Evolutionary conservation across 2,888 invertebrate genomes (phyloP).

Genomic region (Synergus gifuensis): DNA sequence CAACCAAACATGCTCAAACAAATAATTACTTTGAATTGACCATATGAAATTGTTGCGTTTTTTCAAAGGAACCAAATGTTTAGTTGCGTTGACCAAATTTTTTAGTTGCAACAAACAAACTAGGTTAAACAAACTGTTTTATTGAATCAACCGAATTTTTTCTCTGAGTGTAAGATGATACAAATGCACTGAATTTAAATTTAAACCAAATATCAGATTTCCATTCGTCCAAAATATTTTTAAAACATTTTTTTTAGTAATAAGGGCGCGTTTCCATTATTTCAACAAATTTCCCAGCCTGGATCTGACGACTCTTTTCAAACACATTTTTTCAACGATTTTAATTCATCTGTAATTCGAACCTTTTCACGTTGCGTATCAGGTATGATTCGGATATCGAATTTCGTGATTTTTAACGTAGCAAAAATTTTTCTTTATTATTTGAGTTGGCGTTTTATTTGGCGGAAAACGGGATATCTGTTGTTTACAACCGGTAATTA

Average conservation of each 20-base stretch:
- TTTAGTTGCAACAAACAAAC: no score
- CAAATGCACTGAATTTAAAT: no score
- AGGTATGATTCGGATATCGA: not conserved
- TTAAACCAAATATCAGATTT: no score
- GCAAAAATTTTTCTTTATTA: not conserved
- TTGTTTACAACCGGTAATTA: not conserved
- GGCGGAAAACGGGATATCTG: not conserved
- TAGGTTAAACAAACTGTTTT: no score
- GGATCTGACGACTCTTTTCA: not conserved
- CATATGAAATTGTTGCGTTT: no score
- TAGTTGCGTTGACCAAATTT: no score
- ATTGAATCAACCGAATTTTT: no score
- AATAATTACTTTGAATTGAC: no score
- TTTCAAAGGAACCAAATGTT: no score
- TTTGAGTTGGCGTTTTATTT: not conserved
- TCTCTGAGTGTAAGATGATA: no score
- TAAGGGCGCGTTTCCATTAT: not conserved
- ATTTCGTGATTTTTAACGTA: not conserved
- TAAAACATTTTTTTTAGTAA: not conserved
- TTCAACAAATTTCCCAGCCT: rapidly evolving
- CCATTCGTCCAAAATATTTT: no score
- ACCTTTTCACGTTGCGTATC: not conserved
- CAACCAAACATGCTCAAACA: no score
- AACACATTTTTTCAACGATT: not conserved
- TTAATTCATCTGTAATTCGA: not conserved